Percentiles rank a stretch among this genome's conserved stretches.
Evolutionary conservation across 2,797 vertebrate genomes (phyloP).

Genomic region (Sebastes variabilis): DNA sequence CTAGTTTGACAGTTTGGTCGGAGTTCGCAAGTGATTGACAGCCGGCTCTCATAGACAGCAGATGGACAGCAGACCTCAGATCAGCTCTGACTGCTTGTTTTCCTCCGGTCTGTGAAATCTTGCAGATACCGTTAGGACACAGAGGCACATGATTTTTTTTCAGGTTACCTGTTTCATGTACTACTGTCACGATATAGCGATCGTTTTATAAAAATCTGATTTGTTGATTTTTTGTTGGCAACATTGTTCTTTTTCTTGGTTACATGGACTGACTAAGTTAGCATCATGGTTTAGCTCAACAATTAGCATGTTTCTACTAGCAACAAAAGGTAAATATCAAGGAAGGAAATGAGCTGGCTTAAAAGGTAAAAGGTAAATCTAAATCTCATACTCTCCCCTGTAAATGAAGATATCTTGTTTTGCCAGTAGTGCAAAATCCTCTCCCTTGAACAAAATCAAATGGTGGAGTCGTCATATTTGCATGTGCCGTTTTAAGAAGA

Average conservation of each 20-base stretch:
- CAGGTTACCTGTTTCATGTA: too few species aligned
- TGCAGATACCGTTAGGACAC: too few species aligned
- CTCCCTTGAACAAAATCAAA: background rate
- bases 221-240: too few species aligned
- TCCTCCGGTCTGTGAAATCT: too few species aligned
- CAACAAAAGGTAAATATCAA: background rate
- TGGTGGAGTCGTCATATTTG: background rate
- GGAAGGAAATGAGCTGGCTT: background rate
- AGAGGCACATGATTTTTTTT: too few species aligned
- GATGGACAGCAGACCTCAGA: too few species aligned
- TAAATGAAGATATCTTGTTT: background rate
- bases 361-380: background rate
- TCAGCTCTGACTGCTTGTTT: too few species aligned
- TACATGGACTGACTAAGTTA: background rate
- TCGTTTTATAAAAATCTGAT: background rate
- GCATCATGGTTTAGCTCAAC: background rate
- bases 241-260: background rate
- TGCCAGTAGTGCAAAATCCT: background rate
- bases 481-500: background rate
- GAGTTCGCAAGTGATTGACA: too few species aligned
- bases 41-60: too few species aligned
- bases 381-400: background rate
- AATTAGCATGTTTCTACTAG: background rate
- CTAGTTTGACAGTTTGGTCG: too few species aligned
- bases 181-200: accelerated